Conservation (phyloP, 2,888 invertebrate species). For the Margaritifera margaritifera region DNA sequence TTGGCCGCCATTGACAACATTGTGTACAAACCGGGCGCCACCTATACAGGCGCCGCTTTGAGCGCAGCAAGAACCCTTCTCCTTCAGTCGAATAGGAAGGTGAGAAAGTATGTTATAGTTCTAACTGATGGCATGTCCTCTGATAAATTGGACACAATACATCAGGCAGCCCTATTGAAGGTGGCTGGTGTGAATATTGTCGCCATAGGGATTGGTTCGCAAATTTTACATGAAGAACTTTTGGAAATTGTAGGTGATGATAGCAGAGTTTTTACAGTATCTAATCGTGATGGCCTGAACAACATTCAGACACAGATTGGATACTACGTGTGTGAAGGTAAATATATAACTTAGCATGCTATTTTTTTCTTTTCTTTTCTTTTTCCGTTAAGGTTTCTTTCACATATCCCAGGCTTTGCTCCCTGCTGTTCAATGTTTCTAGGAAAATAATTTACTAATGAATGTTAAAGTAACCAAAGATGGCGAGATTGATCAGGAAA, state of each 20-base stretch:
- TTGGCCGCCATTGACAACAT: slow-evolving; percentile 4
- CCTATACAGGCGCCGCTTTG: slow-evolving; percentile 8
- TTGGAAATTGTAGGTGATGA: slow-evolving; percentile 7
- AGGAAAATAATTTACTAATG: too few species aligned
- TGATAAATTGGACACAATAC: neutral
- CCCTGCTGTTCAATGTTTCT: too few species aligned
- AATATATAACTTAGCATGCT: too few species aligned
- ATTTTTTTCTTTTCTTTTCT: too few species aligned
- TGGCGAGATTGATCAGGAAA: too few species aligned
- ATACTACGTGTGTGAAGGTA: too few species aligned
- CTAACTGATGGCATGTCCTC: slow-evolving; percentile 12
- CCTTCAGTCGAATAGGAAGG: slow-evolving; percentile 2
- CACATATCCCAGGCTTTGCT: too few species aligned
- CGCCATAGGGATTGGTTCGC: slow-evolving; percentile 9
- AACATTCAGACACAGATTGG: neutral
- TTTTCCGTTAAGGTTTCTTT: too few species aligned
- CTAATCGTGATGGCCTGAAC: slow-evolving; percentile 6
- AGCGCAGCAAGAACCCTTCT: neutral
- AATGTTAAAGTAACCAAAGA: too few species aligned
- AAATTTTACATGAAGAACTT: slow-evolving; percentile 12
- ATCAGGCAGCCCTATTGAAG: slow-evolving; percentile 7
- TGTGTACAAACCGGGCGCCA: slow-evolving; percentile 5
- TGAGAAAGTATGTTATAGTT: slow-evolving; percentile 12
- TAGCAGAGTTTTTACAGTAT: slow-evolving; percentile 4
- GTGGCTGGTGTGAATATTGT: slow-evolving; percentile 4